A percentile compares a stretch with the other conserved stretches of the same genome.
Evolutionary conservation across 2,113 vertebrate genomes (phyloP).

Genomic region (Rallus limicola): DNA sequence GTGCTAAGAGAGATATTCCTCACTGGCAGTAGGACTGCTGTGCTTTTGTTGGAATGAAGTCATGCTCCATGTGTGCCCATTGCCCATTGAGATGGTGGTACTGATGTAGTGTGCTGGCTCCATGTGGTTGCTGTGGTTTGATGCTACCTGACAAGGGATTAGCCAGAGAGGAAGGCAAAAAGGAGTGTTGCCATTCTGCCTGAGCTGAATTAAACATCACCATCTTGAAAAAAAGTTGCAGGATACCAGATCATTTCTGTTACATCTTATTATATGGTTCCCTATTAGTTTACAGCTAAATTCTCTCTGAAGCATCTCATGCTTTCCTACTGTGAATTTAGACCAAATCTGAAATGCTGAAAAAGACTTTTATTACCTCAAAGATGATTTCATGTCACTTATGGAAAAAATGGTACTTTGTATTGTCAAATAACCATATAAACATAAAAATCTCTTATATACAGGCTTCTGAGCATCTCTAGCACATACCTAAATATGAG

Average conservation of each 20-base stretch:
- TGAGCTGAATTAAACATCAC: neutral
- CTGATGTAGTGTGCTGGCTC: accelerated
- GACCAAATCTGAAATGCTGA: neutral
- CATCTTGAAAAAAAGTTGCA: neutral
- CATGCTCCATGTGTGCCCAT: accelerated
- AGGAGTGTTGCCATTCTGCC: neutral
- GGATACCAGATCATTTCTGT: neutral
- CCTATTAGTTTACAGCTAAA: neutral
- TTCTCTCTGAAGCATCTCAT: neutral
- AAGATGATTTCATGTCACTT: neutral
- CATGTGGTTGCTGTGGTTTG: accelerated
- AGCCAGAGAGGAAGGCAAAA: neutral
- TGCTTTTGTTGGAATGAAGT: neutral
- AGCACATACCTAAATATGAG: neutral
- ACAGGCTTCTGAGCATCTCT: neutral
- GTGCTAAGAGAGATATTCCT: neutral
- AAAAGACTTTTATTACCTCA: neutral
- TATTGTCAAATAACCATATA: neutral
- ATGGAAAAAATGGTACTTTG: neutral
- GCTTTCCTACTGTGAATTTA: neutral
- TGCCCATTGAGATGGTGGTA: neutral
- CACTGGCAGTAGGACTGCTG: neutral
- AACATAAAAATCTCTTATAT: neutral
- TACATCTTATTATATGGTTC: neutral
- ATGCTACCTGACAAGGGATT: neutral